Evolutionary conservation across 2,888 invertebrate genomes (phyloP), one percentile per base, ranked within the genome.

Genomic region (Mythimna loreyi): DNA sequence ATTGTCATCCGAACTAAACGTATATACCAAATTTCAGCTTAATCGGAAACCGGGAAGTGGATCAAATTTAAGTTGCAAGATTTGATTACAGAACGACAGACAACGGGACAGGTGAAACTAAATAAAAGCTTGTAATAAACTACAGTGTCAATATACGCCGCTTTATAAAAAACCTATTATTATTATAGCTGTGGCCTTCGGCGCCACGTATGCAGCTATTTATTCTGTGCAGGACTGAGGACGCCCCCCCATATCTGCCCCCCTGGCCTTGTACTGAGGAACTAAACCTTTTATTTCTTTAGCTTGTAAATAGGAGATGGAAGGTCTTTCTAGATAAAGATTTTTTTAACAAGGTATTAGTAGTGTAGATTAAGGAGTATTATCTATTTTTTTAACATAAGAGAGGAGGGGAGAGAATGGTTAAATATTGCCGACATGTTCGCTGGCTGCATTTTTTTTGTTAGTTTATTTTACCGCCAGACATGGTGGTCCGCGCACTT

Each of bases 221-320:
- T 81, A 80, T 81, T 78, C 69, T 70, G 40, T 50, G 36, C 45
- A 60, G 61, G 60, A 43, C 28, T 5, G 49, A 58, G 53, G 30
- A 64, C 64, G 55, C 36, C 55, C 36, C 55, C 56, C 4, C 50
- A 52, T 60, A 47, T n/a, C n/a, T n/a, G n/a, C n/a, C n/a, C n/a
- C 47, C 49, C 13, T 30, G 60, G 28, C 78, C 78, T 68, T 61
- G 78, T n/a, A 33, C 62, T 66, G 43, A 19, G 4, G 21, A 55
- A 64, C 56, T 57, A 57, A 36, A 68, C 52, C 58, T 52, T 52
- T 49, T 43, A 28, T 59, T 40, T 30, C 53, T 64, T 66, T 47
- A 55, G n/a, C 9, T n/a, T 61, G 55, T 53, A 47, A 33, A 62
- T 43, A 53, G n/a, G 47, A 58, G 52, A 25, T 40, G 5, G 49